These are phyloP conservation scores for Synodontis membranacea DNA, from an alignment of 2,113 vertebrate species.

Conservation along the genomic window DNA sequence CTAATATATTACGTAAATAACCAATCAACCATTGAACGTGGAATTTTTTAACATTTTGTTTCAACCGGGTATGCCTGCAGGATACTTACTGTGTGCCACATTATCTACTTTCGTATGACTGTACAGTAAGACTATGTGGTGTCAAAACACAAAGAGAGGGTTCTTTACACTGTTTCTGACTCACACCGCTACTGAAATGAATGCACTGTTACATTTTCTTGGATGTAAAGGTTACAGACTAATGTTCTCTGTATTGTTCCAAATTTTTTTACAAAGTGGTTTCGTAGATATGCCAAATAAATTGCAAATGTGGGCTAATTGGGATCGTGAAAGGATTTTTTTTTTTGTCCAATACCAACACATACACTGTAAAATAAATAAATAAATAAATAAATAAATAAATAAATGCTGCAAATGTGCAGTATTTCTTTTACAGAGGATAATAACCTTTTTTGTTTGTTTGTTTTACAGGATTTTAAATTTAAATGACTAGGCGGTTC, in stretches of 20 bases:
- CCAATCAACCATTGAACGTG: background rate
- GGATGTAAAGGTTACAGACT: conserved; percentile 2
- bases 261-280: conserved; percentile 10
- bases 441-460: background rate
- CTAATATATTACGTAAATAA: background rate
- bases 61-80: background rate
- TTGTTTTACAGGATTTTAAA: background rate
- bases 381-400: too few relatives aligned
- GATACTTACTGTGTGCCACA: conserved; percentile 2
- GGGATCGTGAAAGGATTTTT: background rate
- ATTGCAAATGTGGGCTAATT: conserved; percentile 1
- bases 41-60: background rate
- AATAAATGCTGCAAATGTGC: background rate
- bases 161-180: conserved; percentile 17
- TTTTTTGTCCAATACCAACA: background rate
- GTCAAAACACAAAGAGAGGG: background rate
- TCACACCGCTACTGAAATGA: conserved; percentile 33
- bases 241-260: background rate
- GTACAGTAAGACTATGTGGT: background rate
- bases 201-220: conserved; percentile 45
- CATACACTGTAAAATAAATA: background rate
- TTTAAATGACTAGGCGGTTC: background rate
- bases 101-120: background rate
- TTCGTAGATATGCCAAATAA: conserved; percentile 36
- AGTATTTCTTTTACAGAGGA: background rate